Conservation (phyloP, 1,140 invertebrate species). For the Ganaspis sp. region DNA sequence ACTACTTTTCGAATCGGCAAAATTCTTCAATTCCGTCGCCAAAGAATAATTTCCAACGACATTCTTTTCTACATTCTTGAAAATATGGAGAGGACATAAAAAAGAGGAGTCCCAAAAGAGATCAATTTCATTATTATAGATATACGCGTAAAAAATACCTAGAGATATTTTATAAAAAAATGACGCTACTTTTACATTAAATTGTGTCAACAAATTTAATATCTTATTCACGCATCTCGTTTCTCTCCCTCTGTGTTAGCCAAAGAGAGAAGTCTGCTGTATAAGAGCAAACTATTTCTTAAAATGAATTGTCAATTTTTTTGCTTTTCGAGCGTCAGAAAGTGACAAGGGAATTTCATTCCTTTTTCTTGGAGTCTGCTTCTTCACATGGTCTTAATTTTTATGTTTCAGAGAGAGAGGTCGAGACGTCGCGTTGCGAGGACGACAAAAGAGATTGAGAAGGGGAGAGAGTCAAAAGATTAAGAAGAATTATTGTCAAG, state of each 20-base stretch:
- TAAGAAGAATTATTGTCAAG: neutral
- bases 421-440: conserved; percentile 57
- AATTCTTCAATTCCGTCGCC: neutral
- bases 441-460: conserved; percentile 40
- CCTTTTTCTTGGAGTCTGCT: conserved; percentile 32
- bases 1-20: neutral
- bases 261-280: conserved; percentile 26
- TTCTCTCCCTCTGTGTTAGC: conserved; percentile 31
- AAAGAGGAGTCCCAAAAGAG: conserved; percentile 4
- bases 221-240: conserved; percentile 4
- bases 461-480: neutral
- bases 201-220: neutral
- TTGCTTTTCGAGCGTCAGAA: neutral
- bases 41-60: neutral
- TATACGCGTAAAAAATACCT: neutral
- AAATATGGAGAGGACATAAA: conserved; percentile 20
- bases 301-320: too few relatives aligned
- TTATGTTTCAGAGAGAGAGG: conserved; percentile 62
- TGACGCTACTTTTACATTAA: neutral
- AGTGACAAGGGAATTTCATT: neutral
- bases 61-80: neutral
- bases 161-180: neutral
- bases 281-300: neutral
- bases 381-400: conserved; percentile 44
- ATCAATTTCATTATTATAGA: too few relatives aligned